Percentiles rank a stretch among this genome's conserved stretches.
phyloP scores from a whole-genome alignment of 2,113 vertebrate species.

The Alethe castanea region DNA sequence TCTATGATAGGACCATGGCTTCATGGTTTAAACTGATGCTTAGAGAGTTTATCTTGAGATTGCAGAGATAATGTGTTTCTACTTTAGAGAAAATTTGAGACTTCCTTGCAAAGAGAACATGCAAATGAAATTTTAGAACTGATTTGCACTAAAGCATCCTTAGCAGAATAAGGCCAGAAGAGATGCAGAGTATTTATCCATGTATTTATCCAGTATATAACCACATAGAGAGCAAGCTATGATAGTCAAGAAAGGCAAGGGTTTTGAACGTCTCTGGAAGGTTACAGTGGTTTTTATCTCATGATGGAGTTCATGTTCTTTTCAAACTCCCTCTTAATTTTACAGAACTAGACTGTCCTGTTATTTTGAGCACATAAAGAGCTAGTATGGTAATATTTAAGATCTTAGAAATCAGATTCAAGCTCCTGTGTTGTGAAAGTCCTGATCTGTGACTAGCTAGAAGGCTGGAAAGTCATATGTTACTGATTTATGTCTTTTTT shows the following conservation, averaged over 20 bases:
- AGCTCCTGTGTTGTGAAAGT: background rate
- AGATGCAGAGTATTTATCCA: background rate
- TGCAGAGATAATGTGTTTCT: background rate
- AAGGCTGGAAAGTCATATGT: background rate
- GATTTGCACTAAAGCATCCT: background rate
- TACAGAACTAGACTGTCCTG: background rate
- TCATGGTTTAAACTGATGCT: background rate
- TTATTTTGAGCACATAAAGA: constrained; percentile 5
- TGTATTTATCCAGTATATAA: background rate
- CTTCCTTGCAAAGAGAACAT: background rate
- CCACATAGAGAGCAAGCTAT: background rate
- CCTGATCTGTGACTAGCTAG: background rate
- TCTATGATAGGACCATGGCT: background rate
- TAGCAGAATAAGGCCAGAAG: background rate
- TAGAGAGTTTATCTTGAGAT: background rate
- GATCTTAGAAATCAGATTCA: background rate
- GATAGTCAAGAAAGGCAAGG: background rate
- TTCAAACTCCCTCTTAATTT: background rate
- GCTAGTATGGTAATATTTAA: background rate
- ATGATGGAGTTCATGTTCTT: background rate
- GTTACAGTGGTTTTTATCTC: background rate
- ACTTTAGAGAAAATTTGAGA: background rate
- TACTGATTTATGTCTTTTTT: background rate
- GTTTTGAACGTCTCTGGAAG: background rate
- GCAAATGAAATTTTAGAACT: background rate